Evolutionary conservation across 1,140 invertebrate genomes (phyloP), one percentile per base, ranked within the genome.

Genomic region (Muscidifurax raptorellus): DNA sequence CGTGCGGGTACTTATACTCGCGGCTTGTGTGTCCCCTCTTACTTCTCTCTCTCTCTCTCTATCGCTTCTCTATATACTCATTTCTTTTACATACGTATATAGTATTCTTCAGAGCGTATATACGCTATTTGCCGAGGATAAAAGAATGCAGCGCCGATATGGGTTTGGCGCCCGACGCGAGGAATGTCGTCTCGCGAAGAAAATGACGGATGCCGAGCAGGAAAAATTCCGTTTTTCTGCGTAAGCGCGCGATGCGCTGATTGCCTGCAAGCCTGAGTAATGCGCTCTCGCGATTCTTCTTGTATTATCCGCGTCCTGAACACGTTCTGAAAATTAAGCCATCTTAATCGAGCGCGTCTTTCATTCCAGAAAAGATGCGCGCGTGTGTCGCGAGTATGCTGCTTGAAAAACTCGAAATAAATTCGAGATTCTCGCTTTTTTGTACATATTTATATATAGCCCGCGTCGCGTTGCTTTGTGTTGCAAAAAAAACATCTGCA

Each of bases 301-400:
- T 52, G 40, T 83, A 78, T 71, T 71, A 78, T 83, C 27, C 59
- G 27, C 32, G 44, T 10, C 40, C 22, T n/a, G 13, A 44, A 44
- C 76, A 40, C 76, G 40, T 77, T 13, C 30, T 78, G 67, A 28
- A 84, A 80, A 84, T 84, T 72, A 80, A 84, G 82, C 67, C 77
- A 84, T 84, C 82, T 44, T 10, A 18, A 69, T 66, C 1, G 12
- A 36, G 52, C 28, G n/a, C 32, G 13, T 67, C 40, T 80, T 80
- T 36, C 44, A 44, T 59, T 6, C 52, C 52, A 18, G n/a, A n/a
- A n/a, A n/a, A n/a, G n/a, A n/a, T n/a, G n/a, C n/a, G n/a, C n/a
- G 44, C 52, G 52, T 1, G 15, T 52, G 47, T 47, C 64, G n/a
- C 30, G 78, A 44, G 36, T 32, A 64, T 64, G 59, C 59, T 28